Base-by-base conservation (phyloP, 2,888 invertebrate genomes). In the Phaonia tiefii region DNA sequence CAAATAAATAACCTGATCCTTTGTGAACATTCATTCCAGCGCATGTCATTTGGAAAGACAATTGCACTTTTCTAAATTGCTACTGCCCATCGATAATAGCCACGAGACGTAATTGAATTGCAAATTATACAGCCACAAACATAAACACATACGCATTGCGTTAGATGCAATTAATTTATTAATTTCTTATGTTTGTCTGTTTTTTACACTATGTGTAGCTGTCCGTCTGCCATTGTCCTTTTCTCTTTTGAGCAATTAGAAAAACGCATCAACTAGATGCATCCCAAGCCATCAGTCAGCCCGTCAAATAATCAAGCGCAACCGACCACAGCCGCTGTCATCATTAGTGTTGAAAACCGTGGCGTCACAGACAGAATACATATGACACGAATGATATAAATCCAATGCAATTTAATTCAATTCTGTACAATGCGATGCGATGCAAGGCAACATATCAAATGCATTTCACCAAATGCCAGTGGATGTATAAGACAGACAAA, bases 331-430 rank as follows among this genome's bases (percentile, higher is more conserved):
- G 42, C 39, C 67, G 75, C 75, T 78, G 77, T 80, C 80, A 78
- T 83, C 80, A 83, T 83, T 83, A 83, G 83, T 83, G 80, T 83
- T 83, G 82, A 83, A 77, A 74, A 80, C 80, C 83, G 78, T 80
- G 78, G 80, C 83, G 83, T 75, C 73, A 44, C 72, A 75, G 78
- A 77, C 78, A 78, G 78, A 80, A 77, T 49, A 58, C 26, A 13
- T 22, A 13, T 11, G 8, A 8, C 17, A 20, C 60, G 37, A 15
- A 7, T 11, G 13, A 51, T 51, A 49, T 15, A 60, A 22, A 63
- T 42, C 39, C 11, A 42, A 42, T 17, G 37, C 39, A 63, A 13
- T 39, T 1, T n/a, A 58, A 58, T 58, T n/a, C 26, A 26, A 26
- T 26, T 11, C 25, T 37, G 39, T 51, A 10, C 26, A 56, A 17